A percentile compares a stretch with the other conserved stretches of the same genome.
These are phyloP conservation scores for Alauda arvensis DNA, from an alignment of 2,797 vertebrate species.

Conservation along the genomic window DNA sequence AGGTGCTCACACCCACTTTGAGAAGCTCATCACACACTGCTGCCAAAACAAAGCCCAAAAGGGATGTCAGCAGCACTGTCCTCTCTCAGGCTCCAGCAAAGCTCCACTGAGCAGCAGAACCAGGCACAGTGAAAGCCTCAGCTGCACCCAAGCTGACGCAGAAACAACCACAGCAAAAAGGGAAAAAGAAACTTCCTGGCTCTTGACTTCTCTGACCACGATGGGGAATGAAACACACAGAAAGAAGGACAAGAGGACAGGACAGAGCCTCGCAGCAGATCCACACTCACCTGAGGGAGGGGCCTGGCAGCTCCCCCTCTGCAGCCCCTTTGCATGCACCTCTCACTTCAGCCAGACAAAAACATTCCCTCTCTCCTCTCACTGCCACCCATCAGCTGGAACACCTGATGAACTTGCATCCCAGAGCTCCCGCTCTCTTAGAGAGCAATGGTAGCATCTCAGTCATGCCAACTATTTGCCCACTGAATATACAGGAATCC, in stretches of 20 bases:
- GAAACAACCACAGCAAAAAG: neutral
- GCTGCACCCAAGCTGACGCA: neutral
- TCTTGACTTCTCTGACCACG: neutral
- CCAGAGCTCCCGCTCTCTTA: neutral
- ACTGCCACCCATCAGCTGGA: neutral
- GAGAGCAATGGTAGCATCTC: neutral
- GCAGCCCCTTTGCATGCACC: fast-evolving
- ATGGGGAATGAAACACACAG: neutral
- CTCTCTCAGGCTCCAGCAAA: neutral
- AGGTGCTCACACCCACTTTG: neutral
- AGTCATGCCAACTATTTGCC: neutral
- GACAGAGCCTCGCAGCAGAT: neutral
- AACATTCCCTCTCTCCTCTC: neutral
- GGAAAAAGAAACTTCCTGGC: neutral
- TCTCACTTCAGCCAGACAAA: neutral
- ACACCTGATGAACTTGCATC: neutral
- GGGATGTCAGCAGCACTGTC: neutral
- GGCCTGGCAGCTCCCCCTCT: neutral
- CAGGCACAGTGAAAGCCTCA: neutral
- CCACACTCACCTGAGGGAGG: neutral
- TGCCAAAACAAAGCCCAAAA: neutral
- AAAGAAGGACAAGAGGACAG: neutral
- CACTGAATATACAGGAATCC: neutral
- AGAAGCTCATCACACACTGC: neutral
- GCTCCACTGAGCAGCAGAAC: neutral